Percentiles rank a stretch among this genome's conserved stretches.
These are phyloP conservation scores for Catostomus latipinnis DNA, from an alignment of 2,797 vertebrate genomes.

Conservation along the genomic window DNA sequence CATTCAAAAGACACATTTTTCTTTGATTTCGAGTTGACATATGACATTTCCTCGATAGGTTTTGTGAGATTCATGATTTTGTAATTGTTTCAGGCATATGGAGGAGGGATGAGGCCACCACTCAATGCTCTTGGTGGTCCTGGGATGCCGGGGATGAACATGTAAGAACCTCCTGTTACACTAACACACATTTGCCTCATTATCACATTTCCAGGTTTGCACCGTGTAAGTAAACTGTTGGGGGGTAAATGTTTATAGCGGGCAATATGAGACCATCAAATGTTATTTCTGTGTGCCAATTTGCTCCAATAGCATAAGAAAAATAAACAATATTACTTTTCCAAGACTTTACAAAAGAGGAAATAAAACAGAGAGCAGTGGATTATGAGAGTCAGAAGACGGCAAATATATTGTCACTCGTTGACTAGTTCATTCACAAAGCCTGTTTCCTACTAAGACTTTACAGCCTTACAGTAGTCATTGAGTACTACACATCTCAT, in stretches of 20 bases:
- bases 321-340: too few species aligned
- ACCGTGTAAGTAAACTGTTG: too few species aligned
- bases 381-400: too few species aligned
- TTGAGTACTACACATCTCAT: slow-evolving; percentile 12
- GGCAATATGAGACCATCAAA: too few species aligned
- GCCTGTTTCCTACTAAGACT: background rate
- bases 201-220: too few species aligned
- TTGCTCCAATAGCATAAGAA: too few species aligned
- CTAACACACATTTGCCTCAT: background rate
- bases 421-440: slow-evolving; percentile 88
- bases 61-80: background rate
- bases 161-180: slow-evolving; percentile 70
- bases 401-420: slow-evolving; percentile 53
- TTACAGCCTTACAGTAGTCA: slow-evolving; percentile 60
- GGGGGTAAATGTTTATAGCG: too few species aligned
- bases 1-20: background rate
- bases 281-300: too few species aligned
- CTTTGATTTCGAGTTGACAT: too few species aligned
- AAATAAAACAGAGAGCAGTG: too few species aligned
- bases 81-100: slow-evolving; percentile 86
- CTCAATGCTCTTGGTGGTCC: slow-evolving; percentile 96
- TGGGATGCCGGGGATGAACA: slow-evolving; percentile 98
- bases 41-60: background rate
- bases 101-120: slow-evolving; percentile 97
- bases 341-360: too few species aligned